phyloP scores from a whole-genome alignment of 2,797 vertebrate species.

The Danio tinwini region DNA sequence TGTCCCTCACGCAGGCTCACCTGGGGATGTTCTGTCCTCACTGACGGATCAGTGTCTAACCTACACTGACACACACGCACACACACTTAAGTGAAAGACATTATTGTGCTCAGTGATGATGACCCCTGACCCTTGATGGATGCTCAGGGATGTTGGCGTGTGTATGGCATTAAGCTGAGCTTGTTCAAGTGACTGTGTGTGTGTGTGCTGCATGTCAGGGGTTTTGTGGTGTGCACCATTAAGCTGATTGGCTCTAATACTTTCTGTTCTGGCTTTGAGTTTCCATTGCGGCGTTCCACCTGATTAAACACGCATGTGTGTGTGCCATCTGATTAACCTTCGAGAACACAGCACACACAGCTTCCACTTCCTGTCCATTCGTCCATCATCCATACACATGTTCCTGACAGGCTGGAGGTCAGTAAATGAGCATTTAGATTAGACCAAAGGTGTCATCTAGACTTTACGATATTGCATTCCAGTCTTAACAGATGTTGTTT shows the following conservation, averaged over 20 bases:
- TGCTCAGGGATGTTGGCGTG: neutral
- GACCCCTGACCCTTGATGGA: slow-evolving; percentile 14
- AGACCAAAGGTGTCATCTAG: neutral
- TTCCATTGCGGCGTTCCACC: slow-evolving; percentile 40
- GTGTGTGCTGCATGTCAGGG: slow-evolving; percentile 9
- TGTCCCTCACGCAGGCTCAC: slow-evolving; percentile 16
- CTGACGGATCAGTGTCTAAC: slow-evolving; percentile 15
- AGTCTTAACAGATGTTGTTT: neutral
- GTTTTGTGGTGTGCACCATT: slow-evolving; percentile 38
- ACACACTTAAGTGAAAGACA: neutral
- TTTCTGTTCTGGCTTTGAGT: slow-evolving; percentile 43
- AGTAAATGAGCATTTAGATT: neutral
- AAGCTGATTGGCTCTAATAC: slow-evolving; percentile 63
- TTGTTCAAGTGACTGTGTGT: slow-evolving; percentile 12
- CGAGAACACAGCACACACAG: neutral
- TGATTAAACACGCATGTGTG: slow-evolving; percentile 7
- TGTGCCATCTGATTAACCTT: slow-evolving; percentile 10
- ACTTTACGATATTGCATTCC: neutral
- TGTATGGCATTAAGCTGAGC: slow-evolving; percentile 4
- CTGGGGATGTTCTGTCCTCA: neutral
- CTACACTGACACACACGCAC: neutral
- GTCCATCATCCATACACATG: neutral
- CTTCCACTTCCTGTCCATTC: neutral
- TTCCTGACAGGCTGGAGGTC: neutral
- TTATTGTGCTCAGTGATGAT: neutral